A percentile compares a stretch with the other conserved stretches of the same genome.
Evolutionary conservation across 2,888 invertebrate genomes (phyloP).

Genomic region (Cantharis lateralis): DNA sequence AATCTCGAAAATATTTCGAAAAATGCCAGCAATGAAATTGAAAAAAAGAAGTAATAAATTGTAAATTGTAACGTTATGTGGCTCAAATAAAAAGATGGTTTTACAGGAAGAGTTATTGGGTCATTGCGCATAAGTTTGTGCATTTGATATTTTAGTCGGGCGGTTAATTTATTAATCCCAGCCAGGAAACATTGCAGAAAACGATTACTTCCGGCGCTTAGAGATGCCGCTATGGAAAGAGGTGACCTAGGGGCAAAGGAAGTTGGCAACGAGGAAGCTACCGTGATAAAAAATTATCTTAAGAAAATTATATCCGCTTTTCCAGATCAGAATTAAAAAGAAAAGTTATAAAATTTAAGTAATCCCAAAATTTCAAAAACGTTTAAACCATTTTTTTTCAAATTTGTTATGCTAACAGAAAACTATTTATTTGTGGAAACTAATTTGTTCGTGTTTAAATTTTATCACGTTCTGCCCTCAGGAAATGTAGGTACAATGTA

Average conservation of each 20-base stretch:
- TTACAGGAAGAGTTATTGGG: constrained; percentile 2
- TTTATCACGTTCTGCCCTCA: not conserved
- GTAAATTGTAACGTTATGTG: not conserved
- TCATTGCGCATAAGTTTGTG: constrained; percentile 15
- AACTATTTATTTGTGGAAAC: not conserved
- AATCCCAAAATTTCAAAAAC: not conserved
- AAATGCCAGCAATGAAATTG: not conserved
- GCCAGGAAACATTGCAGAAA: constrained; percentile 34
- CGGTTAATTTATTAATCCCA: constrained; percentile 33
- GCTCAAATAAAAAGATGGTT: not conserved
- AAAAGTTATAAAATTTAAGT: constrained; percentile 8
- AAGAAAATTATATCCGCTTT: constrained; percentile 28
- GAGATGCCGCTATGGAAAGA: constrained; percentile 27
- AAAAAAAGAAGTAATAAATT: not conserved
- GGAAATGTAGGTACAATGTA: not conserved
- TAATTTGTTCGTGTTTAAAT: not conserved
- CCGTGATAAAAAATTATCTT: constrained; percentile 28
- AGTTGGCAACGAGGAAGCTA: constrained; percentile 26
- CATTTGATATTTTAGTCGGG: constrained; percentile 29
- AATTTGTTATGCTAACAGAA: not conserved
- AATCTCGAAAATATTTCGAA: not conserved
- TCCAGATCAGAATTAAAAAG: constrained; percentile 12
- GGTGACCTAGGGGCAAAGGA: constrained; percentile 31
- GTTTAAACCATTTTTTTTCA: not conserved
- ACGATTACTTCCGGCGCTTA: constrained; percentile 34